Evolutionary conservation across 2,113 vertebrate genomes (phyloP).

Genomic region (Anser cygnoides): DNA sequence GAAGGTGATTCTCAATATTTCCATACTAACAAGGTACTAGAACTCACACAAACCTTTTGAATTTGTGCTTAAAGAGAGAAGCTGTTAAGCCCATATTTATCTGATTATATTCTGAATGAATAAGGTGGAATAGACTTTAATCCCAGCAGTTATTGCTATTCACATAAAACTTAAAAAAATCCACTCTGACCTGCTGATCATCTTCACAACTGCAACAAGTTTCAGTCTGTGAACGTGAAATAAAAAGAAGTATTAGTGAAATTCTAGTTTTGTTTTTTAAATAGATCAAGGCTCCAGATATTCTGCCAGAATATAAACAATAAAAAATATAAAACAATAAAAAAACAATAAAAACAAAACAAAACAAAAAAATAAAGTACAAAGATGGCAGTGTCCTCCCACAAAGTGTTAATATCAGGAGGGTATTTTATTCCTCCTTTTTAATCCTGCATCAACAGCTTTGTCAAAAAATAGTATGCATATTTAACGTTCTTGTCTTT

Average conservation of each 20-base stretch:
- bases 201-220: neutral
- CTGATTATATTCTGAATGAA: constrained; percentile 27
- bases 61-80: neutral
- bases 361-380: neutral
- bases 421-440: neutral
- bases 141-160: constrained; percentile 5
- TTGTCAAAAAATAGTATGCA: neutral
- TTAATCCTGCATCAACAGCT: neutral
- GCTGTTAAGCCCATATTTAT: neutral
- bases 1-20: neutral
- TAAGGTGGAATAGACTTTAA: neutral
- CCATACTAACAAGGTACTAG: neutral
- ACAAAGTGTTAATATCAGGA: neutral
- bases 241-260: neutral
- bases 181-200: neutral
- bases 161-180: neutral
- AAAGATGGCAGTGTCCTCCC: neutral
- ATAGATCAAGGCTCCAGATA: neutral
- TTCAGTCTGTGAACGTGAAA: constrained; percentile 1
- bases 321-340: neutral
- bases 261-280: neutral
- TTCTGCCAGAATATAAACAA: neutral
- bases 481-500: neutral
- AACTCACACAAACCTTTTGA: neutral
- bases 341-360: neutral